Base-by-base conservation (phyloP, 1,140 invertebrate genomes). In the Chironomus striatipennis region DNA sequence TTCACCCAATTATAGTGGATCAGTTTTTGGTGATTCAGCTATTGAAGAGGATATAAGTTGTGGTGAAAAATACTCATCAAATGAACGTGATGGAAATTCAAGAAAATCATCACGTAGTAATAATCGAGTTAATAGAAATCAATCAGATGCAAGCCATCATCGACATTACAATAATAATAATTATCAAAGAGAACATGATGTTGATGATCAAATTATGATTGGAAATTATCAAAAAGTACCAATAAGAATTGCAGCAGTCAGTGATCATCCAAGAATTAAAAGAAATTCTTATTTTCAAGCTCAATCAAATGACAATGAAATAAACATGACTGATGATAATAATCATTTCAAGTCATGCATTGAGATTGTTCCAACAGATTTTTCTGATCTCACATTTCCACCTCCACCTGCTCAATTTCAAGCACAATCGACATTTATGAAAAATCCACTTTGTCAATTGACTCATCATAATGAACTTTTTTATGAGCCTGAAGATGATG, bases 1-100 rank as follows among this genome's bases (percentile, higher is more conserved):
- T 70, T 82, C 81, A 7, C 81, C 81, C 64, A 82, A 82, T 75
- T 82, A 82, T 73, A 82, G 81, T 64, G 81, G 81, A 21, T 82
- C 81, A 17, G 80, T 82, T 77, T 82, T 82, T 24, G 81, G 81
- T 8, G 81, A 82, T 75, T 82, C 81, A 20, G 81, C 81, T 64
- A 82, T 82, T 15, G 81, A 82, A 74, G 81, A 82, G 73, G 81
- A 82, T 73, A 81, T 82, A 9, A 82, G 81, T 73, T 57, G 81
- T 82, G 57, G 81, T 80, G 73, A 82, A 81, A 77, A 82, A 81
- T 76, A 70, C 24, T 34, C 24, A 12, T 12, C 9, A 4, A 12
- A 57, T 57, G 47, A 12, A 10, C 9, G 24, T 70, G 65, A 18
- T 18, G 17, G 9, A 10, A 18, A 9, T 12, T 70, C 65, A 70